These are phyloP conservation scores for Enteromius fasciolatus DNA, from an alignment of 2,797 vertebrate species.

Conservation along the genomic window DNA sequence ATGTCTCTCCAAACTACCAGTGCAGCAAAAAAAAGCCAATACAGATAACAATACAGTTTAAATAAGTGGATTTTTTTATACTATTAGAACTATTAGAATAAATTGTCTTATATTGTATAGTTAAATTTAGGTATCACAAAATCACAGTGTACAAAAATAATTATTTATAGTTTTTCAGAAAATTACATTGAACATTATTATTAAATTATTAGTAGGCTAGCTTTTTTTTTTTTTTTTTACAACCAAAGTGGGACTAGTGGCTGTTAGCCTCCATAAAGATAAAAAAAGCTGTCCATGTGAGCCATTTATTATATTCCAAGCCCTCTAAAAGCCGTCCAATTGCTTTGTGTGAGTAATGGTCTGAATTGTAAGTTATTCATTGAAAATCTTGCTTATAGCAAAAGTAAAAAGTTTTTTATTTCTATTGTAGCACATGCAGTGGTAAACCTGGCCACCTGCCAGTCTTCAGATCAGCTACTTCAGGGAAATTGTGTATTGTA, in stretches of 20 bases:
- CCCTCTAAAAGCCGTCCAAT: not conserved
- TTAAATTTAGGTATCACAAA: not conserved
- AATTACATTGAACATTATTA: not conserved
- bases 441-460: not conserved
- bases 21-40: not conserved
- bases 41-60: not conserved
- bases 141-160: not conserved
- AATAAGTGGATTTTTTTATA: not conserved
- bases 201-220: not conserved
- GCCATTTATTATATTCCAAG: constrained; percentile 2
- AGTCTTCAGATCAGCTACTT: constrained; percentile 21
- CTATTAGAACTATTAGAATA: no score
- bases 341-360: not conserved
- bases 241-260: not conserved
- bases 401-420: not conserved
- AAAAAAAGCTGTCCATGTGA: not conserved
- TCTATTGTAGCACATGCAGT: not conserved
- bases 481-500: constrained; percentile 16
- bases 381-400: not conserved
- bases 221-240: no score
- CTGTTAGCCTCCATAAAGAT: constrained; percentile 1
- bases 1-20: not conserved
- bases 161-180: not conserved
- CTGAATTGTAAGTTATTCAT: not conserved
- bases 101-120: not conserved